Conservation (phyloP, 2,888 invertebrate species). For the Linnaemya tessellans region DNA sequence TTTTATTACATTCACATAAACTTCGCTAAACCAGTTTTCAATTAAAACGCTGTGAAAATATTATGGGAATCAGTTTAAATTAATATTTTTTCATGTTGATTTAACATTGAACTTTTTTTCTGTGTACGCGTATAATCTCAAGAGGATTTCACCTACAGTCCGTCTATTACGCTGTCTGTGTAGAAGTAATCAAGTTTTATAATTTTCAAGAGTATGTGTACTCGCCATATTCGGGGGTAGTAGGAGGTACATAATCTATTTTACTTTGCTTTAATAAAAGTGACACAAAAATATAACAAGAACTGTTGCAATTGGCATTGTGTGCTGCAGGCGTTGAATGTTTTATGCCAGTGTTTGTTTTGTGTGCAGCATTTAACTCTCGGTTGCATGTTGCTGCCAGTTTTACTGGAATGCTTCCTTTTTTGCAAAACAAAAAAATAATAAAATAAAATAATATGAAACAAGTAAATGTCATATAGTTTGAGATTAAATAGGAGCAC, state of each 20-base stretch:
- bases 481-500: conserved; percentile 8
- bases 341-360: conserved; percentile 21
- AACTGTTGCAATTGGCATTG: conserved; percentile 51
- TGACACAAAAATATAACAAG: conserved; percentile 4
- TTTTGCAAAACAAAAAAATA: background rate
- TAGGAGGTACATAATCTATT: conserved; percentile 21
- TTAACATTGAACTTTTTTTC: background rate
- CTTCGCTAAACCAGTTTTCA: background rate
- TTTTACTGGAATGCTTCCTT: background rate
- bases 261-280: conserved; percentile 34
- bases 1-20: no score
- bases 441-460: no score
- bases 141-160: background rate
- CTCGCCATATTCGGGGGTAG: background rate
- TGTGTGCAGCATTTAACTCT: conserved; percentile 36
- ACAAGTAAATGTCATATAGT: conserved; percentile 39
- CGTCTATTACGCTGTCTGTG: background rate
- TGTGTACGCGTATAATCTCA: background rate
- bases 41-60: background rate
- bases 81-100: background rate
- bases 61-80: background rate
- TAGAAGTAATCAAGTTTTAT: background rate
- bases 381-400: conserved; percentile 28
- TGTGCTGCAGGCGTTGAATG: conserved; percentile 30
- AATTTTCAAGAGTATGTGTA: background rate